phyloP scores from a whole-genome alignment of 64 coral and sea anemone genomes.

The Actinia tenebrosa region DNA sequence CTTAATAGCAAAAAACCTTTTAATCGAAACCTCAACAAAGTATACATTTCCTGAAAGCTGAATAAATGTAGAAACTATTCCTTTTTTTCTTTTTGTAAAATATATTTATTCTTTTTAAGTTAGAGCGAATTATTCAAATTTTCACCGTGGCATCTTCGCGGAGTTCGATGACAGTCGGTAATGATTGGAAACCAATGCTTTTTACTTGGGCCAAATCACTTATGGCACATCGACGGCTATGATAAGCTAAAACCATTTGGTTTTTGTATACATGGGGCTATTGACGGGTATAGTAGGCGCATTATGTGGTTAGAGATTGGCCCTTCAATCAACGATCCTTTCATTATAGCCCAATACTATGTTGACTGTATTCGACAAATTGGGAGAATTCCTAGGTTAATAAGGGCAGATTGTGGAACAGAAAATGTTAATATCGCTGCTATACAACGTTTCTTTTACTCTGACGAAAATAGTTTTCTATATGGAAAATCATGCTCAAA shows the following conservation, averaged over 20 bases:
- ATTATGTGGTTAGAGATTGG: conserved; percentile 1
- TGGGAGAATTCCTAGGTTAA: conserved; percentile 14
- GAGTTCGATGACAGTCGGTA: too few species aligned
- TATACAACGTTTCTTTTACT: conserved; percentile 39
- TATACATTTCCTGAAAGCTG: too few species aligned
- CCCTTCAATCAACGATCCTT: not conserved
- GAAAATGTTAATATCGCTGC: conserved; percentile 58
- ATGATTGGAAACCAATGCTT: too few species aligned
- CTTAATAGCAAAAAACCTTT: too few species aligned
- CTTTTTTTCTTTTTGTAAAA: too few species aligned
- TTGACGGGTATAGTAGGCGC: not conserved
- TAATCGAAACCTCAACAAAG: too few species aligned
- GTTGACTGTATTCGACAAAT: conserved; percentile 25
- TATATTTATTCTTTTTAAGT: too few species aligned
- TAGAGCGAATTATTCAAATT: too few species aligned
- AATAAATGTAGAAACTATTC: too few species aligned
- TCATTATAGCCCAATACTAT: not conserved
- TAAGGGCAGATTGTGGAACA: conserved; percentile 31
- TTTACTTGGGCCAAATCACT: conserved; percentile 26
- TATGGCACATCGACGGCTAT: conserved; percentile 28
- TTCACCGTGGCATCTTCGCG: too few species aligned
- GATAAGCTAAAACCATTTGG: conserved; percentile 13
- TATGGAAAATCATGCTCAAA: conserved; percentile 19
- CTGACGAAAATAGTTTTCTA: conserved; percentile 13
- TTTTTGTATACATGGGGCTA: conserved; percentile 1